A percentile compares a stretch with the other conserved stretches of the same genome.
These are phyloP conservation scores for Parasteatoda lunata DNA, from an alignment of 2,888 invertebrate genomes.

Conservation along the genomic window DNA sequence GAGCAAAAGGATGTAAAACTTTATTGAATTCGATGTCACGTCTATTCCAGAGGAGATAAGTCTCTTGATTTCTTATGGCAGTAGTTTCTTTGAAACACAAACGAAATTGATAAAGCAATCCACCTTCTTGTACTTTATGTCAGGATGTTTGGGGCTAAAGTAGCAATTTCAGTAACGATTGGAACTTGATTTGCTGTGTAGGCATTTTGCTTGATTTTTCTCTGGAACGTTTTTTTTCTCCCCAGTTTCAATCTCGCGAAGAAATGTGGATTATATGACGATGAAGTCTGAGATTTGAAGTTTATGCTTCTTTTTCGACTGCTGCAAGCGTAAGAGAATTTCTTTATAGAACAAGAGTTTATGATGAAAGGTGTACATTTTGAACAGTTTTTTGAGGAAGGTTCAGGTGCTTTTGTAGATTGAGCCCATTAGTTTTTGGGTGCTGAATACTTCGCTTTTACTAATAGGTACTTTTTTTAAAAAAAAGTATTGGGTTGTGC, in stretches of 20 bases:
- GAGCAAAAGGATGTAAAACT: constrained; percentile 22
- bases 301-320: not conserved
- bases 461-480: too few species aligned
- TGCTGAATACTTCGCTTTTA: too few species aligned
- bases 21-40: constrained; percentile 61
- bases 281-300: not conserved
- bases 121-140: constrained; percentile 1
- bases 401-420: too few species aligned
- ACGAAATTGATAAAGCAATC: constrained; percentile 43
- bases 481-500: too few species aligned
- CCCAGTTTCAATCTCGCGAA: not conserved
- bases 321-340: too few species aligned
- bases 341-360: too few species aligned
- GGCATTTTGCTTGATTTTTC: not conserved
- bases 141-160: constrained; percentile 33
- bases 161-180: constrained; percentile 55
- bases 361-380: too few species aligned
- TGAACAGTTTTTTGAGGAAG: too few species aligned
- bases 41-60: constrained; percentile 24
- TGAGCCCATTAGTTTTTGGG: too few species aligned
- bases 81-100: constrained; percentile 21
- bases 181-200: constrained; percentile 40
- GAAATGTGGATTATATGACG: not conserved
- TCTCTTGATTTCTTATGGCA: constrained; percentile 49
- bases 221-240: not conserved